Base-by-base conservation (phyloP, 2,888 invertebrate species). In the Himalopsyche japonica region DNA sequence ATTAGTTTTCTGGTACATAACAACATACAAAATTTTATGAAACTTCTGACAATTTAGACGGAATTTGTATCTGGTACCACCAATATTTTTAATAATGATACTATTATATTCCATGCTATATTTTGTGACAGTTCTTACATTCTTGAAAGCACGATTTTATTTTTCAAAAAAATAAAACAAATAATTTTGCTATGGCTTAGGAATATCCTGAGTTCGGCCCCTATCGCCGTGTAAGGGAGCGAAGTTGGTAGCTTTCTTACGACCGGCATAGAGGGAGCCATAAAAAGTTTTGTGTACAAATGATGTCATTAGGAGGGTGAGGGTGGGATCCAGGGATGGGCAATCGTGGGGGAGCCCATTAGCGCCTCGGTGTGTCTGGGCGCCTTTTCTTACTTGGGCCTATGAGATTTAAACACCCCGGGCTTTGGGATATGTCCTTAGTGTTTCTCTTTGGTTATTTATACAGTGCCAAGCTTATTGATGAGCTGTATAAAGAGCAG, bases 261-360 rank as follows among this genome's bases (percentile, higher is more conserved):
- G 37, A 47, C 48, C 47, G 76, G 49, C 57, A 32, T 79, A 77
- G 80, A 80, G 83, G 83, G 82, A 82, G 86, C 78, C 84, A 82
- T 86, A 86, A 86, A 84, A 86, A 86, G 86, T 86, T 86, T 84
- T 86, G 86, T 86, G 86, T 86, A 86, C 86, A 86, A 86, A 86
- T 86, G 86, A 86, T 81, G 86, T 86, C 86, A 86, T 86, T 86
- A 86, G 82, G 83, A 57, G 79, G 32, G 49, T 76, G 27, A 49
- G 64, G 34, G 27, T 49, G 64, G 81, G 27, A 30, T 24, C 34
- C 49, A 6, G 15, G 37, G 49, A 49, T 24, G 30, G 27, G 27
- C 37, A 20, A 32, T 43, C 43, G 37, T 5, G 80, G 47, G 43
- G 47, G 81, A 81, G 76, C 76, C 76, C 30, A 43, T 70, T 70